Conservation (phyloP, 2,888 invertebrate genomes). For the Sepiola atlantica region DNA sequence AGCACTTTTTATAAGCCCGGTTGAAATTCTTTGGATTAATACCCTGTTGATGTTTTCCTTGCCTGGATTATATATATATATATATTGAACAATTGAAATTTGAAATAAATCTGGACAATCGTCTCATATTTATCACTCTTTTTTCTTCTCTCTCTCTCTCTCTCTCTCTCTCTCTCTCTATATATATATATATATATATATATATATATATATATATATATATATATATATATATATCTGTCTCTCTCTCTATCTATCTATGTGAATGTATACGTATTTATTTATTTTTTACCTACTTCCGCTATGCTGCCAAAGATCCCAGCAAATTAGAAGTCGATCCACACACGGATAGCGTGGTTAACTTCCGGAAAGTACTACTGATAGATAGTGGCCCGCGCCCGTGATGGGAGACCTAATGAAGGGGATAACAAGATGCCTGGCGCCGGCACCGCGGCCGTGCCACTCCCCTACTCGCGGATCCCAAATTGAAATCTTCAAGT, state of each 20-base stretch:
- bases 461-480: not conserved
- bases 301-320: constrained; percentile 45
- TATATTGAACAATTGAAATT: not conserved
- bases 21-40: no score
- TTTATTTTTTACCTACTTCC: constrained; percentile 43
- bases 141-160: not conserved
- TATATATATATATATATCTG: not conserved
- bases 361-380: constrained; percentile 16
- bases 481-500: constrained; percentile 32
- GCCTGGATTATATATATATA: not conserved
- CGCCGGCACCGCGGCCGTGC: not conserved
- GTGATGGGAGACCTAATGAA: constrained; percentile 32
- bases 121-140: no score
- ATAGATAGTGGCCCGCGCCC: not conserved
- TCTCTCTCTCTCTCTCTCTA: no score
- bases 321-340: constrained; percentile 32
- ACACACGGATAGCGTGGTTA: constrained; percentile 32
- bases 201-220: not conserved
- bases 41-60: no score
- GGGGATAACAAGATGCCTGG: not conserved
- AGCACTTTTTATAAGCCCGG: no score
- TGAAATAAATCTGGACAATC: no score
- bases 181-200: not conserved
- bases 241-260: not conserved
- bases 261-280: not conserved